Conservation (phyloP, 2,888 invertebrate species). For the Rotaria macrura region DNA sequence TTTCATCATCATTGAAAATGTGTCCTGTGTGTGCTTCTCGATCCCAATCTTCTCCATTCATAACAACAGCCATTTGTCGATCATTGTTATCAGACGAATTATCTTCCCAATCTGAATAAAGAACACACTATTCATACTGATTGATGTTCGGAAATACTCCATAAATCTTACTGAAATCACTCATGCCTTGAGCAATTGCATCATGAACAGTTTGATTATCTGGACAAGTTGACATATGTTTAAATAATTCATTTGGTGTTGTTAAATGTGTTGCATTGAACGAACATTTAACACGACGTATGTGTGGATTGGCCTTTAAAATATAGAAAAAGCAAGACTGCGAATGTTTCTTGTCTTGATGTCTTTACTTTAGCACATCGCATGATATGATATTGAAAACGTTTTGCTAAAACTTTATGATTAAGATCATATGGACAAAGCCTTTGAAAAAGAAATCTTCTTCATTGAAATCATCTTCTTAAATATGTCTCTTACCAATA, state of each 20-base stretch:
- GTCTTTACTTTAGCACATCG: conserved; percentile 41
- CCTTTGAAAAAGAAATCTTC: neutral
- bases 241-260: conserved; percentile 39
- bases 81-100: neutral
- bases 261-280: conserved; percentile 43
- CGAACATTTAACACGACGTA: conserved; percentile 39
- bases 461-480: neutral
- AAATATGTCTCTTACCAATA: neutral
- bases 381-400: conserved; percentile 42
- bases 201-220: conserved; percentile 35
- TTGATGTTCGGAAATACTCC: too few species aligned
- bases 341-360: too few species aligned
- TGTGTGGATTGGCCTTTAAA: neutral
- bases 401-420: conserved; percentile 40
- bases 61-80: neutral
- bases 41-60: conserved; percentile 6
- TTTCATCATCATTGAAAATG: neutral
- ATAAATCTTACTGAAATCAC: neutral
- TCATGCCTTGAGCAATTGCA: neutral
- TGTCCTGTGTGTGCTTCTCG: neutral
- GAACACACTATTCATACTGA: too few species aligned
- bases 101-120: neutral
- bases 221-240: conserved; percentile 40
- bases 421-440: conserved; percentile 41
- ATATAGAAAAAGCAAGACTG: too few species aligned